A percentile compares a stretch with the other conserved stretches of the same genome.
phyloP scores from a whole-genome alignment of 2,113 vertebrate species.

The Prunella fulvescens region DNA sequence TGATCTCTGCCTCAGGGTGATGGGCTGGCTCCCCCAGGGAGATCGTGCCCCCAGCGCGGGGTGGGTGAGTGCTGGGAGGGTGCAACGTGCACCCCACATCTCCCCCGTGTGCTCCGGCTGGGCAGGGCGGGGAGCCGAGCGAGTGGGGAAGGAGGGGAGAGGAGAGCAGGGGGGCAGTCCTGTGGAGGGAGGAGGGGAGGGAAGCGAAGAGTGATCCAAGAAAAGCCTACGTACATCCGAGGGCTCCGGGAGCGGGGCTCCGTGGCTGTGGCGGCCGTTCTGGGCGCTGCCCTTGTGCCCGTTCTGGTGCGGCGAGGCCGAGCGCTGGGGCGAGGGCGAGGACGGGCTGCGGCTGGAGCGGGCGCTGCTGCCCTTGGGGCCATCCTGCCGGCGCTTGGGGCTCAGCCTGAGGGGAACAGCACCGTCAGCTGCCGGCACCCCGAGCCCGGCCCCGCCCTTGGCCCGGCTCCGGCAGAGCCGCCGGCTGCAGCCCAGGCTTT shows the following conservation, averaged over 20 bases:
- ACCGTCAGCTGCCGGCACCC: neutral
- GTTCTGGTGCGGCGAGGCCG: slow-evolving; percentile 85
- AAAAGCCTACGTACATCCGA: slow-evolving; percentile 92
- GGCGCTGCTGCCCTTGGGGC: slow-evolving; percentile 78
- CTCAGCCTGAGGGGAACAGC: slow-evolving; percentile 58
- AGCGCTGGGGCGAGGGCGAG: slow-evolving; percentile 76
- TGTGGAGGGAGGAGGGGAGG: slow-evolving; percentile 5
- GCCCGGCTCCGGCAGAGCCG: neutral
- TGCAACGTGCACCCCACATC: neutral
- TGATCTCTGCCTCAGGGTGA: neutral
- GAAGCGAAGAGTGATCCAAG: slow-evolving; percentile 62
- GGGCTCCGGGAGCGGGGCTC: slow-evolving; percentile 75
- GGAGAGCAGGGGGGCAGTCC: neutral
- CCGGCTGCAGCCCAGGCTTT: neutral
- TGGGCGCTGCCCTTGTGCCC: slow-evolving; percentile 85
- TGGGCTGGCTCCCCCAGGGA: neutral
- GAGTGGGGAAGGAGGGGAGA: neutral
- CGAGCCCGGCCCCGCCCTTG: neutral
- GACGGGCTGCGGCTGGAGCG: slow-evolving; percentile 77
- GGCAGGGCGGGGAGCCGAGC: neutral
- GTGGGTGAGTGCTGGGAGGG: neutral
- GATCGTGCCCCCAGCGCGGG: neutral
- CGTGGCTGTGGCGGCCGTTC: slow-evolving; percentile 83
- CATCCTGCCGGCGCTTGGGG: slow-evolving; percentile 82
- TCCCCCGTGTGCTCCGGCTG: neutral